A percentile compares a stretch with the other conserved stretches of the same genome.
phyloP scores from a whole-genome alignment of 2,888 invertebrate species.

The Chrysopilus asiliformis region DNA sequence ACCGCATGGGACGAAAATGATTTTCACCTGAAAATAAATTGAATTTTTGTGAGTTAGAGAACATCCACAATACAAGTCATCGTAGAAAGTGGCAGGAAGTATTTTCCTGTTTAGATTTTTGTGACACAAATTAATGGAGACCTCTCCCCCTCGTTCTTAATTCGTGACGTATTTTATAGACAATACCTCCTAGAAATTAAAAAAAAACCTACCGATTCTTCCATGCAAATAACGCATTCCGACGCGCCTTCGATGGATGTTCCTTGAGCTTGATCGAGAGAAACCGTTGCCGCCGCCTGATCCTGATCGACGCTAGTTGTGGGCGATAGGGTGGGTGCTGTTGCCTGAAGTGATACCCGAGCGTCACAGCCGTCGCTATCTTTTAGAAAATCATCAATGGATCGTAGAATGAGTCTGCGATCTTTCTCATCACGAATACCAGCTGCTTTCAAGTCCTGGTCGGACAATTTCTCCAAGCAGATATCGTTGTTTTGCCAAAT shows the following conservation, averaged over 20 bases:
- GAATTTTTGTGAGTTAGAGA: too few relatives aligned
- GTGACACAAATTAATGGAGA: too few relatives aligned
- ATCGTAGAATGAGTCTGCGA: slow-evolving; percentile 46
- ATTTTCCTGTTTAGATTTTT: too few relatives aligned
- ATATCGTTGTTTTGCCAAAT: slow-evolving; percentile 18
- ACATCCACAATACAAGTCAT: too few relatives aligned
- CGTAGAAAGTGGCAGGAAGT: too few relatives aligned
- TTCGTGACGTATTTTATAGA: too few relatives aligned
- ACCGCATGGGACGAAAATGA: slow-evolving; percentile 77
- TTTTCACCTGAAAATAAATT: slow-evolving; percentile 43
- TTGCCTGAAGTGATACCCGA: slow-evolving; percentile 3
- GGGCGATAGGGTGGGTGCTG: background rate
- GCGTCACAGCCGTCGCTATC: slow-evolving; percentile 12
- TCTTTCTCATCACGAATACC: slow-evolving; percentile 45
- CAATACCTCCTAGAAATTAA: too few relatives aligned
- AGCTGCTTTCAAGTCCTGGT: slow-evolving; percentile 43
- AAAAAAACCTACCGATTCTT: slow-evolving; percentile 50
- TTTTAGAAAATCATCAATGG: slow-evolving; percentile 46
- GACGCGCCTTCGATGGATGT: slow-evolving; percentile 24
- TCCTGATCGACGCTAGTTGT: background rate
- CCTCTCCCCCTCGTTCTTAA: too few relatives aligned
- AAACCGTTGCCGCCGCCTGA: background rate
- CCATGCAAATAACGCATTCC: slow-evolving; percentile 79
- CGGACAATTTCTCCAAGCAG: slow-evolving; percentile 35
- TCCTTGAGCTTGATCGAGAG: slow-evolving; percentile 5